Conservation (phyloP, 2,888 invertebrate genomes). For the Drosophila pegasa region DNA sequence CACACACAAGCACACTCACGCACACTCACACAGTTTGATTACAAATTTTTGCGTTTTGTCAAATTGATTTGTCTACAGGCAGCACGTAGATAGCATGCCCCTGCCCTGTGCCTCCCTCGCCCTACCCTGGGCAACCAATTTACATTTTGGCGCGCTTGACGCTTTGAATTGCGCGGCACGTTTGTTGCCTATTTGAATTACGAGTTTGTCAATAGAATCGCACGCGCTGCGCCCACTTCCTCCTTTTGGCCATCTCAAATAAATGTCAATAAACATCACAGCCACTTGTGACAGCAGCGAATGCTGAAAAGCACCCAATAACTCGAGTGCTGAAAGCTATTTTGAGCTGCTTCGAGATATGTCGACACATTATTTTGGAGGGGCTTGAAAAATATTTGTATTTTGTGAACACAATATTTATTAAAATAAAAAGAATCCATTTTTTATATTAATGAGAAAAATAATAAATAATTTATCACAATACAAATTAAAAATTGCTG, state of each 20-base stretch:
- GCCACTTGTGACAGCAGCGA: constrained; percentile 41
- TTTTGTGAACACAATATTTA: neutral
- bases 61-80: constrained; percentile 69
- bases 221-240: constrained; percentile 14
- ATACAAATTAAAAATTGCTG: no score
- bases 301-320: constrained; percentile 29
- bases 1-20: neutral
- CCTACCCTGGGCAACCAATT: constrained; percentile 47
- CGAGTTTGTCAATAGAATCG: constrained; percentile 70
- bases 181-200: constrained; percentile 75
- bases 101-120: neutral
- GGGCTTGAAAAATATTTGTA: constrained; percentile 1
- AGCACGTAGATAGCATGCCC: constrained; percentile 48
- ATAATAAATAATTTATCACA: no score
- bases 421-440: no score
- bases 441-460: no score
- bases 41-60: constrained; percentile 60
- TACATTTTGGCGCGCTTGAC: constrained; percentile 69
- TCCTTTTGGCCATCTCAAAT: constrained; percentile 54
- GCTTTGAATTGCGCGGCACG: constrained; percentile 70
- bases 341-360: constrained; percentile 8
- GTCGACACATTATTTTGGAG: constrained; percentile 1
- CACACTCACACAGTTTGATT: constrained; percentile 47
- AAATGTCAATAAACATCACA: constrained; percentile 69
- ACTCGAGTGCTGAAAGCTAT: constrained; percentile 13